These are phyloP conservation scores for Hoplodrina blanda DNA, from an alignment of 2,888 invertebrate species.

Conservation along the genomic window DNA sequence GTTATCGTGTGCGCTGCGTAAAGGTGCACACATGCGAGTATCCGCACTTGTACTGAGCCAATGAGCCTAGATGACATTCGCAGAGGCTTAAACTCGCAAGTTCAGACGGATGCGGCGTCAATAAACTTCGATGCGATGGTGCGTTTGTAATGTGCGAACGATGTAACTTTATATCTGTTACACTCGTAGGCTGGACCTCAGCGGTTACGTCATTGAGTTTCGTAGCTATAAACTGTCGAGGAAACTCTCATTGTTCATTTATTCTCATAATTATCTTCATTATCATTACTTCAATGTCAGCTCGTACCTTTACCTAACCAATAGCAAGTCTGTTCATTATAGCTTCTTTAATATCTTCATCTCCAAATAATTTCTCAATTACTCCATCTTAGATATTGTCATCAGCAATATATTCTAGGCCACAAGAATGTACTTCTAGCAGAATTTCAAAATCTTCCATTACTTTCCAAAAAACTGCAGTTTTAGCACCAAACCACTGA, in stretches of 20 bases:
- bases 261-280: conserved; percentile 55
- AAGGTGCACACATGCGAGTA: conserved; percentile 82
- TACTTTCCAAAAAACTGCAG: conserved; percentile 54
- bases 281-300: conserved; percentile 54
- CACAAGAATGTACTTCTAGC: conserved; percentile 37
- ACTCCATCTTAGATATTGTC: conserved; percentile 6
- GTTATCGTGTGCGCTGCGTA: conserved; percentile 59
- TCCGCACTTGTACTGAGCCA: conserved; percentile 86
- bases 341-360: background rate
- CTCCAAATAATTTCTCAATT: conserved; percentile 18
- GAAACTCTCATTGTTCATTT: conserved; percentile 49
- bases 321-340: background rate
- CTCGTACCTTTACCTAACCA: conserved; percentile 1
- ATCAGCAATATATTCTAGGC: conserved; percentile 55
- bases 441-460: conserved; percentile 24
- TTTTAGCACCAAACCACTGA: conserved; percentile 50
- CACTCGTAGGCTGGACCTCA: conserved; percentile 47
- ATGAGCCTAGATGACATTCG: conserved; percentile 89
- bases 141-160: conserved; percentile 73
- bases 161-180: conserved; percentile 80
- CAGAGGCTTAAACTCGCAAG: conserved; percentile 86
- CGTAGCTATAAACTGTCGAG: conserved; percentile 36
- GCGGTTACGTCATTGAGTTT: conserved; percentile 52
- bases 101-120: conserved; percentile 86
- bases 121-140: conserved; percentile 80